Conservation (phyloP, 2,888 invertebrate genomes). For the Conistra vaccinii region DNA sequence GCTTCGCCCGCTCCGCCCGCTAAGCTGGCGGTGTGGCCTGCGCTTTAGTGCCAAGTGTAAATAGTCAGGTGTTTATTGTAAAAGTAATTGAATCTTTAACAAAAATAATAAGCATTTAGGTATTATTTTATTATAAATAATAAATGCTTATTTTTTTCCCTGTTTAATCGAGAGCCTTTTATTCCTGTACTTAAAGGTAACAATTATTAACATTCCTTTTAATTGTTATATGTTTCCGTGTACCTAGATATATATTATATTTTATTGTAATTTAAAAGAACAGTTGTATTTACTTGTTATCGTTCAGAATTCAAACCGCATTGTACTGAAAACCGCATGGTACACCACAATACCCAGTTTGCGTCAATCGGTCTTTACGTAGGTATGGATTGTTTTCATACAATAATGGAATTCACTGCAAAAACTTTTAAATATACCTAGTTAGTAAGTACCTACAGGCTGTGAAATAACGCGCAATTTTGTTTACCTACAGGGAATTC, state of each 20-base stretch:
- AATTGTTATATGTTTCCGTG: not conserved
- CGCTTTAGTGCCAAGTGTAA: too few species aligned
- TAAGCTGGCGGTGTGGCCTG: too few species aligned
- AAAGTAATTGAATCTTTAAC: too few species aligned
- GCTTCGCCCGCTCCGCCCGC: too few species aligned
- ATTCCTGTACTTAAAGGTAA: not conserved
- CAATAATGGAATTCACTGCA: conserved; percentile 27
- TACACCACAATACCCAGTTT: conserved; percentile 43
- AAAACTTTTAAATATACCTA: conserved; percentile 1
- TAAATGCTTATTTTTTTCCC: too few species aligned
- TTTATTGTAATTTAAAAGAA: not conserved
- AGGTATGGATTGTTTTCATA: conserved; percentile 43
- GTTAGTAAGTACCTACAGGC: too few species aligned
- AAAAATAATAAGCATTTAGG: too few species aligned
- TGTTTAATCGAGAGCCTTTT: not conserved
- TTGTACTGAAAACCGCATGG: conserved; percentile 51
- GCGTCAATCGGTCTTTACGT: conserved; percentile 45
- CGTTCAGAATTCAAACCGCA: conserved; percentile 51
- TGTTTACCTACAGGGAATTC: not conserved
- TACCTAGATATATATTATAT: not conserved
- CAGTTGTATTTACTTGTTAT: conserved; percentile 22
- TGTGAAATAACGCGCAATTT: not conserved
- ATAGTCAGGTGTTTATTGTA: too few species aligned
- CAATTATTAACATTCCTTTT: not conserved
- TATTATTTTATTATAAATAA: too few species aligned